A percentile compares a stretch with the other conserved stretches of the same genome.
phyloP scores from a whole-genome alignment of 2,113 vertebrate genomes.

The Larimichthys crocea region DNA sequence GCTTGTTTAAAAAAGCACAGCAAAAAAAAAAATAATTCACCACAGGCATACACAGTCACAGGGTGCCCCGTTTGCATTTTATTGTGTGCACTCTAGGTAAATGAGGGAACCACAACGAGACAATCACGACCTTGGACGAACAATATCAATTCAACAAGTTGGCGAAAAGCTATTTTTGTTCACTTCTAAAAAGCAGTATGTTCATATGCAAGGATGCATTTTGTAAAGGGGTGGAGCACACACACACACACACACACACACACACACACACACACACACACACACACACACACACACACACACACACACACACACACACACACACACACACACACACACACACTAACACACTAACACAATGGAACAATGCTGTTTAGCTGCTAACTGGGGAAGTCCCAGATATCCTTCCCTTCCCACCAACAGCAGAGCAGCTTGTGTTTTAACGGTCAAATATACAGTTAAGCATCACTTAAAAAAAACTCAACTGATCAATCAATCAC shows the following conservation, averaged over 20 bases:
- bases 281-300: not conserved
- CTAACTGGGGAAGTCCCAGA: not conserved
- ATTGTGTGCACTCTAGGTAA: not conserved
- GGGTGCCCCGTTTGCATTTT: slow-evolving; percentile 22
- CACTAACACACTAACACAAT: slow-evolving; percentile 14
- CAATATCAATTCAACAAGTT: not conserved
- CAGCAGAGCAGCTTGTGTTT: not conserved
- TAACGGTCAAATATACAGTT: not conserved
- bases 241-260: not conserved
- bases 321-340: too few species aligned
- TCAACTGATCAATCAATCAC: not conserved
- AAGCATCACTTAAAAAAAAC: not conserved
- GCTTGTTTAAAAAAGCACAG: slow-evolving; percentile 39
- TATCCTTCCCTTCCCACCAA: not conserved
- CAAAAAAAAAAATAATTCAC: slow-evolving; percentile 1
- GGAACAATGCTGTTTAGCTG: slow-evolving; percentile 12
- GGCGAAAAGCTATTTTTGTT: not conserved
- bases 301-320: not conserved
- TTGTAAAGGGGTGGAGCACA: not conserved
- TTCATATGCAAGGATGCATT: not conserved
- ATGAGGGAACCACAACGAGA: slow-evolving; percentile 26
- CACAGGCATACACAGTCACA: slow-evolving; percentile 31
- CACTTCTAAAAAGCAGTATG: not conserved
- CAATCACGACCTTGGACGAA: not conserved
- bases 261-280: not conserved